Evolutionary conservation across 2,797 vertebrate genomes (phyloP), one percentile per base, ranked within the genome.

Genomic region (Chaunax sp.): DNA sequence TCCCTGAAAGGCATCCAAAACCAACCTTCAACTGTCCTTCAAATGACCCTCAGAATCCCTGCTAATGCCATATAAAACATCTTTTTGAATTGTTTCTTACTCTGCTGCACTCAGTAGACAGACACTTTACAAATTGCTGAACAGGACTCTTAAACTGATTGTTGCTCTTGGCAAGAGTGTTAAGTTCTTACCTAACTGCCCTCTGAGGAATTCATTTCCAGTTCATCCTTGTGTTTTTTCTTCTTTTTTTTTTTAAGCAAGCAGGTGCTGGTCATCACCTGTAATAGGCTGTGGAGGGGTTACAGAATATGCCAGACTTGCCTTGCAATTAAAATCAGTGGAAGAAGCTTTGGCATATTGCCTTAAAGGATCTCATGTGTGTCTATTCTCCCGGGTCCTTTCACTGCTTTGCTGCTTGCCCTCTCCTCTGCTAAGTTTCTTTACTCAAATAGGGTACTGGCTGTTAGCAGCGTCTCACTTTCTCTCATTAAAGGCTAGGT

Each of bases 191-290:
- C 82, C 82, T 84, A 91, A 89, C 63, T 88, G 75, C 84, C 67
- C 87, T 85, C 90, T 35, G 62, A 76, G 86, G 88, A 92, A 85
- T 90, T 82, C 69, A 60, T 82, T 75, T 61, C 57, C 70, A 78
- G 71, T 55, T 66, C 44, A 60, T 79, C 58, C 63, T 38, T 46
- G 23, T 63, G 53, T 63, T 77, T 77, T 47, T n/a, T n/a, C n/a
- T n/a, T 20, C 52, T 33, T 64, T 74, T 54, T 78, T 72, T 69
- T 64, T 65, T 41, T 22, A 69, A 69, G 55, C 35, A 44, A 71
- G 80, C 90, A 92, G 88, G 86, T 90, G 86, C 79, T 90, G 83
- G 89, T 85, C 89, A 82, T 92, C 87, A 87, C 88, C 90, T 90
- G 83, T 90, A 92, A 91, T 90, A 83, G 83, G 82, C 89, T 87